Percentiles rank a stretch among this genome's conserved stretches.
Conservation (phyloP, 2,797 vertebrate genomes). For the Acanthis flammea region DNA sequence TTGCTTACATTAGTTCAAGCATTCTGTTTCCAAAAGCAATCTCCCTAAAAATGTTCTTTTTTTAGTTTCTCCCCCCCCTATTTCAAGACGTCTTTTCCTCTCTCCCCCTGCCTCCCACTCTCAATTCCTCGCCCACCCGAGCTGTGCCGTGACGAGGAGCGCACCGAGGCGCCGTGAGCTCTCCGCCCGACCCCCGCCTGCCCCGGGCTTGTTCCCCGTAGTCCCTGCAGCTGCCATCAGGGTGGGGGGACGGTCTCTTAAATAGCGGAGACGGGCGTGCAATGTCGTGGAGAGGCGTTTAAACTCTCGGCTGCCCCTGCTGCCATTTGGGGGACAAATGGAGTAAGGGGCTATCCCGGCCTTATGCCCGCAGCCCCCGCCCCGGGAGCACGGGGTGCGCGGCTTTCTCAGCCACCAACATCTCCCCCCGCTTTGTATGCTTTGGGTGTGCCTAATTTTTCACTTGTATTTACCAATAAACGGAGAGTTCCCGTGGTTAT, state of each 20-base stretch:
- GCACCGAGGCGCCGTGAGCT: accelerated
- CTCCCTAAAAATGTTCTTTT: not conserved
- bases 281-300: accelerated
- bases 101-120: not conserved
- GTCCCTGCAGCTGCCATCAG: not conserved
- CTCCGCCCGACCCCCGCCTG: not conserved
- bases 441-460: not conserved
- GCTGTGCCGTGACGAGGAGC: not conserved
- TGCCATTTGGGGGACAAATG: not conserved
- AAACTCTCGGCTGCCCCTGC: not conserved
- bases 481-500: not conserved
- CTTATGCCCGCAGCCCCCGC: not conserved
- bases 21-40: not conserved
- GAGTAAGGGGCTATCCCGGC: not conserved
- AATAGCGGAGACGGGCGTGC: not conserved
- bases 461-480: not conserved
- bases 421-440: not conserved
- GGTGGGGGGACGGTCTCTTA: not conserved
- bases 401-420: not conserved
- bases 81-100: not conserved
- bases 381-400: not conserved
- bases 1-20: not conserved
- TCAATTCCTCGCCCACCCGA: not conserved
- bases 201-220: not conserved
- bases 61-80: not conserved